phyloP scores from a whole-genome alignment of 2,113 vertebrate genomes.

The Elephantulus edwardii region DNA sequence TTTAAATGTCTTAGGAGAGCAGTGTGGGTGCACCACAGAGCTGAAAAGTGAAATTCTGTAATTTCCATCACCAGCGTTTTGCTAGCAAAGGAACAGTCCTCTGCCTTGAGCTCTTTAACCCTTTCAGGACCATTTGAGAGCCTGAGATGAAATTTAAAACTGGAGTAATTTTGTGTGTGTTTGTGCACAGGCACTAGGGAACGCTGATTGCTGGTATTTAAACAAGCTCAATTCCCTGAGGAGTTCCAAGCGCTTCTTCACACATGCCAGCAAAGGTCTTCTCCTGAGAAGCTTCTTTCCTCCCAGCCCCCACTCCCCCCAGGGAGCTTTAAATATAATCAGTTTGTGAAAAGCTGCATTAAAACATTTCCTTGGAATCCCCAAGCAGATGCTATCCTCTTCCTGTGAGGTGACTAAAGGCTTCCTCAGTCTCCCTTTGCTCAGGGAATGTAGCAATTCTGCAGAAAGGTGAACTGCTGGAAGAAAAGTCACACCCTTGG shows the following conservation, averaged over 20 bases:
- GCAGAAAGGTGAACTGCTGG: conserved; percentile 24
- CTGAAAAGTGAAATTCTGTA: conserved; percentile 72
- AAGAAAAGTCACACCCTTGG: conserved; percentile 37
- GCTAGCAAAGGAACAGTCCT: conserved; percentile 74
- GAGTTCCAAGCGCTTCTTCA: conserved; percentile 50
- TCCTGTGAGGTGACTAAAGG: conserved; percentile 59
- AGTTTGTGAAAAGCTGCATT: conserved; percentile 83
- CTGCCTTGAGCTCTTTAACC: conserved; percentile 77
- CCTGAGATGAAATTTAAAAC: conserved; percentile 69
- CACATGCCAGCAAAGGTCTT: conserved; percentile 69
- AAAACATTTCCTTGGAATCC: conserved; percentile 75
- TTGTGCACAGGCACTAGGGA: conserved; percentile 32
- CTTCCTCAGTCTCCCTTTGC: conserved; percentile 36
- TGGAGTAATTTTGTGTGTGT: conserved; percentile 51
- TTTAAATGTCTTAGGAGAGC: conserved; percentile 48
- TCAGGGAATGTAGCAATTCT: conserved; percentile 12
- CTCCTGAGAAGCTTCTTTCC: conserved; percentile 27
- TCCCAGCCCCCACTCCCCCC: conserved; percentile 61
- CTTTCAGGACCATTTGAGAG: conserved; percentile 76
- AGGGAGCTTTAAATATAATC: conserved; percentile 84
- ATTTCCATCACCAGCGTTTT: conserved; percentile 81
- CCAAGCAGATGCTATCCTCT: conserved; percentile 64
- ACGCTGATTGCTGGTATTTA: conserved; percentile 69
- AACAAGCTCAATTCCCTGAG: conserved; percentile 63
- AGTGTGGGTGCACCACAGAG: conserved; percentile 60